These are phyloP conservation scores for Callyntrura sp. DNA, from an alignment of 2,888 invertebrate genomes.

Conservation along the genomic window DNA sequence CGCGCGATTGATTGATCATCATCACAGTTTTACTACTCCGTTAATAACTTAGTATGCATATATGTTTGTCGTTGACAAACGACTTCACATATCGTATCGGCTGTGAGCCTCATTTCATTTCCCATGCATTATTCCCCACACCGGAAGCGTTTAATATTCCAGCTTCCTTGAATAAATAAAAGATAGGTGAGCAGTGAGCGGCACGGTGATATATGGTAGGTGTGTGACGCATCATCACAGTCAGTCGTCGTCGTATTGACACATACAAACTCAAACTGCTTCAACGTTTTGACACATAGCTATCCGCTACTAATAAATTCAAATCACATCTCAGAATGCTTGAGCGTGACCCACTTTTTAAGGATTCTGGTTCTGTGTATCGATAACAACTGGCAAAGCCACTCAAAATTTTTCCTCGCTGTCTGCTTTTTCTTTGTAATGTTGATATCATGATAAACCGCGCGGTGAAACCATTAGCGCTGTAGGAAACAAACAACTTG, in stretches of 20 bases:
- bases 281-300: no score
- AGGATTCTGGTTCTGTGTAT: no score
- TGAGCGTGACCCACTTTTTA: no score
- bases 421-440: neutral
- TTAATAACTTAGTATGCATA: neutral
- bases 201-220: neutral
- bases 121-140: slow-evolving; percentile 35
- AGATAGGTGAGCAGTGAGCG: slow-evolving; percentile 7
- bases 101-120: slow-evolving; percentile 43
- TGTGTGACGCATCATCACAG: slow-evolving; percentile 14
- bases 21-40: neutral
- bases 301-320: no score
- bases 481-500: no score
- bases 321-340: no score
- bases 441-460: no score
- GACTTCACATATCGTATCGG: neutral
- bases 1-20: neutral
- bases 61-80: neutral
- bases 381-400: neutral
- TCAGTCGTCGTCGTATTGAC: neutral
- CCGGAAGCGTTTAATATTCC: slow-evolving; percentile 46
- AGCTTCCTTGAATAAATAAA: slow-evolving; percentile 37
- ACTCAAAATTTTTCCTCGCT: neutral
- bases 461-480: no score
- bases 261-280: no score